Evolutionary conservation across 2,113 vertebrate species (phyloP).

Genomic region (Heterochromis multidens): DNA sequence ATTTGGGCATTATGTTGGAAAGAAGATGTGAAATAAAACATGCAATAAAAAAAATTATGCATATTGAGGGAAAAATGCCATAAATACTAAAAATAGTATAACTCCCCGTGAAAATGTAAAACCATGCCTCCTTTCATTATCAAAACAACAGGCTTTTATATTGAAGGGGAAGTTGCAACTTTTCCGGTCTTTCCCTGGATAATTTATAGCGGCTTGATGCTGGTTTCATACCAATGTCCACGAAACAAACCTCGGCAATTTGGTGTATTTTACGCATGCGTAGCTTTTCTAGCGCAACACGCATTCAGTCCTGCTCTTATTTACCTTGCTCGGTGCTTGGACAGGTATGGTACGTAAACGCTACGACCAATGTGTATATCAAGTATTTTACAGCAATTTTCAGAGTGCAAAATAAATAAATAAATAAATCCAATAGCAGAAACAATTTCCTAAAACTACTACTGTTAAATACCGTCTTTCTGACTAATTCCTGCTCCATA

Average conservation of each 20-base stretch:
- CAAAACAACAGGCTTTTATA: neutral
- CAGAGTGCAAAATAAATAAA: neutral
- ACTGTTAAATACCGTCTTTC: neutral
- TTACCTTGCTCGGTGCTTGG: neutral
- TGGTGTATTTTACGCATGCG: constrained; percentile 64
- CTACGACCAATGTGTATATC: neutral
- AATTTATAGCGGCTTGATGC: neutral
- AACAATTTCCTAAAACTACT: neutral
- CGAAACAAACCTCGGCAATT: constrained; percentile 50
- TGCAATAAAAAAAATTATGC: too few relatives aligned
- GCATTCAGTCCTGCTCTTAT: neutral
- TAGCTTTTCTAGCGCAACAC: constrained; percentile 16
- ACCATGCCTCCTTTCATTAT: neutral
- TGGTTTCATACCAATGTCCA: constrained; percentile 7
- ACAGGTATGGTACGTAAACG: neutral
- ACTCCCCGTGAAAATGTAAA: neutral
- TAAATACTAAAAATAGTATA: neutral
- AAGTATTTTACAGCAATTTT: neutral
- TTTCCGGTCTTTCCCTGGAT: neutral
- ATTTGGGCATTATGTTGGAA: too few relatives aligned
- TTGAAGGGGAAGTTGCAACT: neutral
- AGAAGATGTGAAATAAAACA: too few relatives aligned
- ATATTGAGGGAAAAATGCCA: too few relatives aligned
- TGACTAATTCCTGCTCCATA: neutral
- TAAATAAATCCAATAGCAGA: neutral